These are phyloP conservation scores for Dicycla oo DNA, from an alignment of 2,888 invertebrate genomes.

Conservation along the genomic window DNA sequence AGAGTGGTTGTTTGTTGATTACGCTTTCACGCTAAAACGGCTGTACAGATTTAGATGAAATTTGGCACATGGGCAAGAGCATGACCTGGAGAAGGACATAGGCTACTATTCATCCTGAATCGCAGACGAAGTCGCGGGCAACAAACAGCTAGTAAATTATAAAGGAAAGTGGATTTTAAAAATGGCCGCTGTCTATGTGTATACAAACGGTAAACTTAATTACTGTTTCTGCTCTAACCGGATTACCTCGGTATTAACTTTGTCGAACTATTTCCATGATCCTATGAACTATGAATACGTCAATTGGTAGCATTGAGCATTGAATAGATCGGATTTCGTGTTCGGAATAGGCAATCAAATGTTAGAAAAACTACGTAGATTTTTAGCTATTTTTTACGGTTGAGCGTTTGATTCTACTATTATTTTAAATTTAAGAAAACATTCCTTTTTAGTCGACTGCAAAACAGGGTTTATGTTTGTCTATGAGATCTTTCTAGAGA, in stretches of 20 bases:
- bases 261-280: constrained; percentile 22
- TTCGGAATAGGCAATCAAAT: constrained; percentile 9
- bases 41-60: no score
- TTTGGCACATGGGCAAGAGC: no score
- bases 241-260: constrained; percentile 47
- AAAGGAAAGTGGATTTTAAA: neutral
- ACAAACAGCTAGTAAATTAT: no score
- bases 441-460: neutral
- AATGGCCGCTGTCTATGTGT: constrained; percentile 1
- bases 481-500: neutral
- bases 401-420: no score
- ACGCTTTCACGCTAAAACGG: no score
- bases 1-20: no score
- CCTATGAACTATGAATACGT: constrained; percentile 32
- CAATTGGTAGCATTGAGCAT: constrained; percentile 16
- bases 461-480: neutral
- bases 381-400: neutral
- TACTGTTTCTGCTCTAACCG: constrained; percentile 43
- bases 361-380: neutral
- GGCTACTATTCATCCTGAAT: no score
- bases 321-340: constrained; percentile 17
- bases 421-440: neutral
- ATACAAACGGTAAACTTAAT: constrained; percentile 40
- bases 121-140: no score
- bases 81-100: no score